Conservation (phyloP, 1,140 invertebrate species). For the Scylla paramamosain region DNA sequence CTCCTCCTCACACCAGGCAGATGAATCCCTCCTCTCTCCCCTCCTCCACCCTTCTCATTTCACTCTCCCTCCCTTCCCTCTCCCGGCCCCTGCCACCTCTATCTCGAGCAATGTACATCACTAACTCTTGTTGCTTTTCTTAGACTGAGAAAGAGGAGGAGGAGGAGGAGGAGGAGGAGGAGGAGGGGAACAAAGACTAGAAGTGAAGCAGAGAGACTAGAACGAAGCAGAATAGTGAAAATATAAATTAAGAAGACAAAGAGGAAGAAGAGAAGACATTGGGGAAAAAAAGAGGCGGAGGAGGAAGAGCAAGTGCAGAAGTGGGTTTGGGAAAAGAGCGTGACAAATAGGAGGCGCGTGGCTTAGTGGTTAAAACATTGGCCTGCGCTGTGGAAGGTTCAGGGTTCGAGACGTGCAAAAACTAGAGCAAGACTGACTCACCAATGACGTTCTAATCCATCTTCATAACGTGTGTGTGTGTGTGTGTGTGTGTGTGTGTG, state of each 20-base stretch:
- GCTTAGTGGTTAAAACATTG: background rate
- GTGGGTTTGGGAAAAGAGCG: background rate
- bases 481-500: slow-evolving; percentile 39
- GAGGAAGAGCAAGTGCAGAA: background rate
- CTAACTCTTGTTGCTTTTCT: background rate
- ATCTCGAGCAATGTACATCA: background rate
- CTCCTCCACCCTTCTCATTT: background rate
- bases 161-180: background rate
- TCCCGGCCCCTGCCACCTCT: background rate
- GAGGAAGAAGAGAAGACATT: too few relatives aligned
- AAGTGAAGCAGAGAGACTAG: too few relatives aligned
- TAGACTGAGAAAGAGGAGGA: background rate
- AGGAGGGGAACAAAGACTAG: too few relatives aligned
- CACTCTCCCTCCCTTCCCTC: background rate
- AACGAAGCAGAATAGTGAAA: too few relatives aligned
- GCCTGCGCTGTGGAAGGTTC: background rate
- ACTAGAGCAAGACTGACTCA: background rate
- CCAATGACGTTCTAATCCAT: background rate
- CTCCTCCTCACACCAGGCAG: background rate
- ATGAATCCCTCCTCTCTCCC: background rate
- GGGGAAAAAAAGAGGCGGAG: background rate
- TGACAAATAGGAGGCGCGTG: background rate
- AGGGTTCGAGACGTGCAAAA: background rate
- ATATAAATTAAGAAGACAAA: too few relatives aligned
- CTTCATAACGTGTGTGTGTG: slow-evolving; percentile 30